Conservation (phyloP, 1,140 invertebrate species). For the Diprion similis region DNA sequence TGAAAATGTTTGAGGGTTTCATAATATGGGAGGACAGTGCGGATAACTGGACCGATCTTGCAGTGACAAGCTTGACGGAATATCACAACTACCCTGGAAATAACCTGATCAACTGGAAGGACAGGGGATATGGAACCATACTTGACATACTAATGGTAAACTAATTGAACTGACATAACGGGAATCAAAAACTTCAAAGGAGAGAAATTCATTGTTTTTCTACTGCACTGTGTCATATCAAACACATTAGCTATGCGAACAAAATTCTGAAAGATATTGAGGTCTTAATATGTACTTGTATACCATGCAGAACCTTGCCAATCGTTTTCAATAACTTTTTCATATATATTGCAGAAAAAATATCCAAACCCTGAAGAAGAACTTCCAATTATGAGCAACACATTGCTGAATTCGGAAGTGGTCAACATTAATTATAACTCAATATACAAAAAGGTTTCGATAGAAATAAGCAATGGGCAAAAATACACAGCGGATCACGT, state of each 20-base stretch:
- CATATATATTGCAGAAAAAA: slow-evolving; percentile 42
- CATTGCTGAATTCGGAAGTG: slow-evolving; percentile 50
- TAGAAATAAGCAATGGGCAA: slow-evolving; percentile 48
- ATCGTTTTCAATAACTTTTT: background rate
- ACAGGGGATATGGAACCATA: slow-evolving; percentile 66
- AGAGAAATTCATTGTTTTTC: no score
- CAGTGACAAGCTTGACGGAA: slow-evolving; percentile 60
- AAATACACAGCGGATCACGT: slow-evolving; percentile 51
- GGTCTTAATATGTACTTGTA: no score
- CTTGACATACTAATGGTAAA: slow-evolving; percentile 67
- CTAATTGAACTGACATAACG: no score
- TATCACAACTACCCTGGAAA: slow-evolving; percentile 70
- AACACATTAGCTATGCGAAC: no score
- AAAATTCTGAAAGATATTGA: no score
- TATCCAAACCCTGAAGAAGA: slow-evolving; percentile 35
- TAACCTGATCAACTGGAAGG: slow-evolving; percentile 67
- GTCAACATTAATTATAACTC: slow-evolving; percentile 44
- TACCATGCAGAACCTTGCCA: no score
- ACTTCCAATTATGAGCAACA: slow-evolving; percentile 44
- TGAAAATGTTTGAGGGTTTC: background rate
- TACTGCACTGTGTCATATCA: no score
- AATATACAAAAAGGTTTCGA: slow-evolving; percentile 33
- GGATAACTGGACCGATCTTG: slow-evolving; percentile 68
- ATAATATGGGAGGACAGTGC: background rate
- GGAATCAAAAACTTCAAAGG: no score